Base-by-base conservation (phyloP, 2,797 vertebrate species). In the Rousettus madagascariensis region DNA sequence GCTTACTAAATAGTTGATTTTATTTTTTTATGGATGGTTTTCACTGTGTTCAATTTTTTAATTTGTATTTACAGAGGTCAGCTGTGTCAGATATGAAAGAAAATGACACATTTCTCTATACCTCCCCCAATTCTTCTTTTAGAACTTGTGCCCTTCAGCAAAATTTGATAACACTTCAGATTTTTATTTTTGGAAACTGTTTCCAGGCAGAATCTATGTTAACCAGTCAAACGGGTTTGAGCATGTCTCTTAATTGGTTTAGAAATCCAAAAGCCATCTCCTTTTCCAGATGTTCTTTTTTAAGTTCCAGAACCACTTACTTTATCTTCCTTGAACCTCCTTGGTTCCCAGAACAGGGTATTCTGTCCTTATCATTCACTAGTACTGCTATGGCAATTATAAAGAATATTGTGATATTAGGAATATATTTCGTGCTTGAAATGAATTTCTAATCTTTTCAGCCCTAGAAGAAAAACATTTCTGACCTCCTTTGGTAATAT, bases 151-250 rank as follows among this genome's bases (percentile, higher is more conserved):
- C n/a, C 59, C 75, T 84, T 72, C 77, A 68, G 90, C 55, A 95
- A 79, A 94, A 88, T 95, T 82, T 72, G 88, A 82, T 94, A 95
- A 55, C 51, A 63, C 72, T 95, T 75, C 79, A 59, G n/a, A 38
- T 80, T 92, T 95, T 96, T 95, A 74, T 96, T 95, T 97, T 96
- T 89, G 53, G 82, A 91, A 90, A 68, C 61, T 82, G 71, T 91
- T 97, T 41, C 94, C 69, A 79, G 95, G 79, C 94, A 91, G 55
- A 90, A 65, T 92, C 83, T n/a, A 3, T 66, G 55, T 80, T 75
- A 96, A 95, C 86, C n/a, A 17, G 82, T 89, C 57, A 38, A 17
- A 84, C 4, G 3, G 43, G 68, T 90, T 84, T 89, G 86, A 94
- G 57, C 68, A 3, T 68, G 61, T 38, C 63, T 94, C 38, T 72